phyloP scores from a whole-genome alignment of 2,797 vertebrate genomes.

The Gymnothorax javanicus region DNA sequence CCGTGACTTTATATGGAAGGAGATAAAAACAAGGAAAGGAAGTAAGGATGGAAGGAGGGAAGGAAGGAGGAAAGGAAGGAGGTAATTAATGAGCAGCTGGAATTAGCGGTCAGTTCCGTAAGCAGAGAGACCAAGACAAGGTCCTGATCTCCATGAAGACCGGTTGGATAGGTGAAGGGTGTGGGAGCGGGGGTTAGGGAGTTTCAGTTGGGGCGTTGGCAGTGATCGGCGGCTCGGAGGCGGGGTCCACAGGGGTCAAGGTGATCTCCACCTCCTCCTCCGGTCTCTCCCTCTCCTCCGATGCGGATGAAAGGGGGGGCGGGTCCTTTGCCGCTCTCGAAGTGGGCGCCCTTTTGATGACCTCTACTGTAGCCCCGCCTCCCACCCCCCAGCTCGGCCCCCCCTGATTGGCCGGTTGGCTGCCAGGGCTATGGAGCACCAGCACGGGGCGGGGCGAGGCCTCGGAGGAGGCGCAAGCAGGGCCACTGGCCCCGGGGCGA shows the following conservation, averaged over 20 bases:
- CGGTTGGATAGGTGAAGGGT: slow-evolving; percentile 5
- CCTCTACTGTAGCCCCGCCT: slow-evolving; percentile 67
- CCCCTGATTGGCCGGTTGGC: slow-evolving; percentile 15
- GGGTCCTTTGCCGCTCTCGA: slow-evolving; percentile 33
- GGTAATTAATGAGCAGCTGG: slow-evolving; percentile 31
- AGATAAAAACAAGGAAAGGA: too few relatives aligned
- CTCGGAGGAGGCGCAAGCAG: background rate
- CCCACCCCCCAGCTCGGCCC: slow-evolving; percentile 53
- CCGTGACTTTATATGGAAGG: too few relatives aligned
- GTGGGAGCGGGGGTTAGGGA: slow-evolving; percentile 30
- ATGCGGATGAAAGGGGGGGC: slow-evolving; percentile 50
- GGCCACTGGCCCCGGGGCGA: background rate
- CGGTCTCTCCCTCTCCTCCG: slow-evolving; percentile 59
- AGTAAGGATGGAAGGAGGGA: slow-evolving; percentile 32
- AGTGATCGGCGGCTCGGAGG: slow-evolving; percentile 8
- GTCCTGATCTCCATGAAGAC: slow-evolving; percentile 26
- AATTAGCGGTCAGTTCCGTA: slow-evolving; percentile 49
- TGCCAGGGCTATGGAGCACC: slow-evolving; percentile 52
- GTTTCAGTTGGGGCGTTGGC: slow-evolving; percentile 11
- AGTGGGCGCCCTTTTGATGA: slow-evolving; percentile 72
- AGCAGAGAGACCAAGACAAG: slow-evolving; percentile 41
- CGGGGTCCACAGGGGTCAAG: slow-evolving; percentile 61
- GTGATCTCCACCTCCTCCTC: slow-evolving; percentile 67
- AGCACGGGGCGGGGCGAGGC: slow-evolving; percentile 56
- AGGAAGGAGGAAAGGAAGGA: slow-evolving; percentile 23